Evolutionary conservation across 2,113 vertebrate genomes (phyloP), one percentile per base, ranked within the genome.

Genomic region (Baryphthengus martii): DNA sequence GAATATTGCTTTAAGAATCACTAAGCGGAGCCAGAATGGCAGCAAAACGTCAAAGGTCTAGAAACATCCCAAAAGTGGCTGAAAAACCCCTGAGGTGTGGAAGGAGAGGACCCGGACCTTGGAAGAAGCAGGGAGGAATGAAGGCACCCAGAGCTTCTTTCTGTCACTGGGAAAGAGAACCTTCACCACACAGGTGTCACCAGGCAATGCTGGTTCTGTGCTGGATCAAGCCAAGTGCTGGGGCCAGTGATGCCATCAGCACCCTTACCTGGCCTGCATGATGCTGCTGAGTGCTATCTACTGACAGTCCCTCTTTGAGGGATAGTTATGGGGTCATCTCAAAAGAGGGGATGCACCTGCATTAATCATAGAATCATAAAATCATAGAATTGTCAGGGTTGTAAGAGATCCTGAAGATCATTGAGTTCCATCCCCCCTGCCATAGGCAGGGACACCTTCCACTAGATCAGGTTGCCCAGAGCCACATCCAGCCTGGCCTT

Each of bases 131-230:
- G 8, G 0, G 6, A 8, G 13, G 40, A 52, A 72, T 3, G 9
- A 66, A 11, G 4, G 18, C 7, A 58, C 15, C 59, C 2, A 4
- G 18, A 18, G 29, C 5, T 11, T 42, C 62, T 16, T 70, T 74
- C 70, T 53, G 31, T 0, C 0, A 2, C 33, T 66, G 40, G 40
- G 28, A 49, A 70, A 50, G 31, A 68, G 42, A 44, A 0, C 11
- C 9, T 45, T 68, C 62, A 18, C 5, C 13, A 7, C 9, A 42
- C 35, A 4, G 23, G 6, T 68, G 24, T 37, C 7, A 7, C 33
- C 1, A 1, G n/a, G 29, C 55, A 53, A 20, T 13, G 56, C 20
- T 42, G 61, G 52, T 47, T 75, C 40, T 17, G 4, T 16, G 18
- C 8, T 4, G 20, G 6, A 9, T 5, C 68, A 66, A 25, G 3